Conservation (phyloP, 2,888 invertebrate genomes). For the Siphlonurus alternatus region DNA sequence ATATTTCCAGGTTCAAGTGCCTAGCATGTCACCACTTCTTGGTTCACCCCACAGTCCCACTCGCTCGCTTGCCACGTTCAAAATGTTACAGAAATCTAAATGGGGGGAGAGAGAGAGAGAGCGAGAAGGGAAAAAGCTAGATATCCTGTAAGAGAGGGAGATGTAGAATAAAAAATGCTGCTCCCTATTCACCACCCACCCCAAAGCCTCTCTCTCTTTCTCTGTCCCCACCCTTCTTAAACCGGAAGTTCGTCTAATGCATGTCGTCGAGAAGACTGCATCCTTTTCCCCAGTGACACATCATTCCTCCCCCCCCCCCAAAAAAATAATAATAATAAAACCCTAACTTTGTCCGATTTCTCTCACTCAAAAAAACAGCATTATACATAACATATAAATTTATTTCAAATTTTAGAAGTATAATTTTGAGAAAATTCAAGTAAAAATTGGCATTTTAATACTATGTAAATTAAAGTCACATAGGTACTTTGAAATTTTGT, state of each 20-base stretch:
- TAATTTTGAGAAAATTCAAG: too few relatives aligned
- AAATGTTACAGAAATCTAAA: not conserved
- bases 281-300: slow-evolving; percentile 1
- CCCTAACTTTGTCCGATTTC: too few relatives aligned
- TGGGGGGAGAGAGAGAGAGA: not conserved
- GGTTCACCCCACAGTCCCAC: not conserved
- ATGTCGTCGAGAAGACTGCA: slow-evolving; percentile 2
- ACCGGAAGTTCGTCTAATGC: slow-evolving; percentile 3
- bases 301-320: not conserved
- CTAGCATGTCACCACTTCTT: not conserved
- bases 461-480: too few relatives aligned
- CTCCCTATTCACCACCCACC: not conserved
- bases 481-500: too few relatives aligned
- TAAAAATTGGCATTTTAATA: too few relatives aligned
- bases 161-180: not conserved
- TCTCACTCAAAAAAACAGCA: too few relatives aligned
- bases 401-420: too few relatives aligned
- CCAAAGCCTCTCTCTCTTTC: too few relatives aligned
- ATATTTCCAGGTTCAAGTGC: not conserved
- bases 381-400: too few relatives aligned
- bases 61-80: not conserved
- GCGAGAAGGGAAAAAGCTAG: not conserved
- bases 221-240: not conserved
- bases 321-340: too few relatives aligned
- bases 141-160: not conserved